Percentiles rank a stretch among this genome's conserved stretches.
Evolutionary conservation across 2,113 vertebrate genomes (phyloP).

Genomic region (Eira barbara): DNA sequence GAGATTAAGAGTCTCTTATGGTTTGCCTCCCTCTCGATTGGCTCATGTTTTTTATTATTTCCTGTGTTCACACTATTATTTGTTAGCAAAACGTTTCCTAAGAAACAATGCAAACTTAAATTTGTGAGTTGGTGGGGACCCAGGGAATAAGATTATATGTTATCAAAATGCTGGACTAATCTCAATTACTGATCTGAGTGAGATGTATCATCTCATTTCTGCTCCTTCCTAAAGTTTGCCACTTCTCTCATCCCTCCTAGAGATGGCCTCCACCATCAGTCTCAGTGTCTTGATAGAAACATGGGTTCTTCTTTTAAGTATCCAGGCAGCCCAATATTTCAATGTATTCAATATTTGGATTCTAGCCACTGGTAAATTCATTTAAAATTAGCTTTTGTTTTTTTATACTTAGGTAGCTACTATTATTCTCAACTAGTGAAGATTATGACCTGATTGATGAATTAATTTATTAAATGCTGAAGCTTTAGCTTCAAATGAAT

Average conservation of each 20-base stretch:
- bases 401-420: background rate
- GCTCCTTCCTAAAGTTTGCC: background rate
- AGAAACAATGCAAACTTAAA: background rate
- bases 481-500: conserved; percentile 40
- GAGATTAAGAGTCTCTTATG: no score
- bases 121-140: background rate
- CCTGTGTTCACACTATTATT: background rate
- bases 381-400: conserved; percentile 33
- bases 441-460: background rate
- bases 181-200: background rate
- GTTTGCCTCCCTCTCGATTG: no score
- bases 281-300: background rate
- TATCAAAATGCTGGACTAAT: background rate
- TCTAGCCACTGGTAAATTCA: conserved; percentile 20
- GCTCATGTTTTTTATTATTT: background rate
- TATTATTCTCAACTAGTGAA: conserved; percentile 16
- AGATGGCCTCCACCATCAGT: background rate
- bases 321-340: background rate
- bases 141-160: background rate
- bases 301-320: background rate
- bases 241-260: background rate
- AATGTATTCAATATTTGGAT: background rate
- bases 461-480: conserved; percentile 35
- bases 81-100: background rate
- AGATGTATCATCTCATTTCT: background rate